These are phyloP conservation scores for Endotricha flammealis DNA, from an alignment of 2,888 invertebrate genomes.

Conservation along the genomic window DNA sequence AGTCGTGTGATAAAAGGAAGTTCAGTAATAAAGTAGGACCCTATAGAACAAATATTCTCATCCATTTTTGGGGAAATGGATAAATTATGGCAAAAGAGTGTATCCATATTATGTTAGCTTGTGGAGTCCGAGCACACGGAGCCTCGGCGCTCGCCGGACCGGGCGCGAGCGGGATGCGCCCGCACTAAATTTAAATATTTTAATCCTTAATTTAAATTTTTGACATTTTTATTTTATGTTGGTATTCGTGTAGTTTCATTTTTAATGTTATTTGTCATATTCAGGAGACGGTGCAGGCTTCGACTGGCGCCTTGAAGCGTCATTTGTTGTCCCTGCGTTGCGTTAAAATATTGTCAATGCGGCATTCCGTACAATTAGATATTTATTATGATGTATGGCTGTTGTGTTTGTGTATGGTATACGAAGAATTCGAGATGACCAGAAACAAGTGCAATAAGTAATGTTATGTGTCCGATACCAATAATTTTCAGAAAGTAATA, in stretches of 20 bases:
- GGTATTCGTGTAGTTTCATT: constrained; percentile 76
- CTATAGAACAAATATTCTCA: no score
- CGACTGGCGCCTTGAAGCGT: constrained; percentile 62
- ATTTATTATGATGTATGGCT: constrained; percentile 21
- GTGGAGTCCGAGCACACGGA: constrained; percentile 12
- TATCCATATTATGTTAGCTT: constrained; percentile 32
- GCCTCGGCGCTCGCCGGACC: constrained; percentile 33
- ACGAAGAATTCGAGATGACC: no score
- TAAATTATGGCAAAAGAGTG: no score
- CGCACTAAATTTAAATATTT: constrained; percentile 79
- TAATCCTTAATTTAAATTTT: constrained; percentile 79
- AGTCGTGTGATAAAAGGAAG: no score
- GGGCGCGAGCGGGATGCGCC: constrained; percentile 58
- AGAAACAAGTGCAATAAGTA: no score
- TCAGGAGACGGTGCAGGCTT: constrained; percentile 55
- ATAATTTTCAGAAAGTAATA: no score
- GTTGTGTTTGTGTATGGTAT: no score
- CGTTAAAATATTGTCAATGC: constrained; percentile 40
- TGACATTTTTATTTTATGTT: constrained; percentile 79
- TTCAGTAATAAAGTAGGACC: no score
- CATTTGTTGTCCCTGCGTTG: constrained; percentile 33
- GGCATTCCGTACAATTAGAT: constrained; percentile 20
- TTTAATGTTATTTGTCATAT: constrained; percentile 78
- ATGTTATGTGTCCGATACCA: no score
- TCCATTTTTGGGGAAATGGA: no score